Percentiles rank a stretch among this genome's conserved stretches.
These are phyloP conservation scores for Drosophila mettleri DNA, from an alignment of 2,888 invertebrate genomes.

Conservation along the genomic window DNA sequence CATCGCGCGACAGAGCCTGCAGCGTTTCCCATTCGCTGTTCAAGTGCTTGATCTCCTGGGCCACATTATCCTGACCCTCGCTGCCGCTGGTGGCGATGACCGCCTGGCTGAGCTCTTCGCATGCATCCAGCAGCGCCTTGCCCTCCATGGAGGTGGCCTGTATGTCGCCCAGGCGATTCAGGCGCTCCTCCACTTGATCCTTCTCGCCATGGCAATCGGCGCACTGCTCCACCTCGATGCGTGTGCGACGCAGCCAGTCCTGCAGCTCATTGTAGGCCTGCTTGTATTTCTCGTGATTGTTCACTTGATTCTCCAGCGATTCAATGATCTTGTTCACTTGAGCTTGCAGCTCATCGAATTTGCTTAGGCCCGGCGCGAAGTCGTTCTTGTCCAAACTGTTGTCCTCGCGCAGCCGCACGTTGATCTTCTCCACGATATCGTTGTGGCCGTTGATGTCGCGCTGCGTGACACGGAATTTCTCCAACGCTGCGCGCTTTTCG, in stretches of 20 bases:
- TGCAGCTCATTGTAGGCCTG: constrained; percentile 92
- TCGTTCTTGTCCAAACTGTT: constrained; percentile 88
- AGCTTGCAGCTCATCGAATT: constrained; percentile 90
- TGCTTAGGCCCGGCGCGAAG: constrained; percentile 89
- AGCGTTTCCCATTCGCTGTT: constrained; percentile 93
- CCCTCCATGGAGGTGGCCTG: constrained; percentile 89
- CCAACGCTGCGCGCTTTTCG: constrained; percentile 95
- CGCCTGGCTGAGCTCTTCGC: constrained; percentile 90
- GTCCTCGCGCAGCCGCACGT: constrained; percentile 90
- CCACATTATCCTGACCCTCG: constrained; percentile 93
- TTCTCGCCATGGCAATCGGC: constrained; percentile 95
- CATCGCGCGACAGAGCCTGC: constrained; percentile 91
- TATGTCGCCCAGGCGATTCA: constrained; percentile 90
- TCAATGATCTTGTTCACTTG: constrained; percentile 89
- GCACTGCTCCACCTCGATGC: constrained; percentile 93
- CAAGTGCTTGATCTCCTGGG: constrained; percentile 92
- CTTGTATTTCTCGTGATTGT: constrained; percentile 94
- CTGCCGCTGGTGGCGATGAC: constrained; percentile 91
- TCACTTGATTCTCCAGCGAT: constrained; percentile 92
- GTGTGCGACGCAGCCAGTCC: constrained; percentile 93
- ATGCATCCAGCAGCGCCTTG: constrained; percentile 90
- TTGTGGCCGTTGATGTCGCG: constrained; percentile 93
- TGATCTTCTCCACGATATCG: constrained; percentile 91
- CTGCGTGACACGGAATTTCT: constrained; percentile 93
- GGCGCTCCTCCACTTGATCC: constrained; percentile 90